Evolutionary conservation across 2,888 invertebrate species (phyloP).

Genomic region (Andrena flavipes): DNA sequence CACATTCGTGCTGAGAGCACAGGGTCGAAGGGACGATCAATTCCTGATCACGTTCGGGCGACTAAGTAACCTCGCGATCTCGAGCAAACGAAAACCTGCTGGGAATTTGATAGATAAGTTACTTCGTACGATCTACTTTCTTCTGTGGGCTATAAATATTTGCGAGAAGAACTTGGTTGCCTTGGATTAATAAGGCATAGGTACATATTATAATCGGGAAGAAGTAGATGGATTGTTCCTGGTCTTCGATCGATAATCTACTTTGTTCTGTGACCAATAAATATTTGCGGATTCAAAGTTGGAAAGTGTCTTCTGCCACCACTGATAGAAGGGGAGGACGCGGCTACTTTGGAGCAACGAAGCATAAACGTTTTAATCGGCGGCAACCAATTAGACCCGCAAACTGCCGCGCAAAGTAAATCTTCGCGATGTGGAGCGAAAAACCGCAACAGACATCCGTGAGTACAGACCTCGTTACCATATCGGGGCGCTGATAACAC

Average conservation of each 20-base stretch:
- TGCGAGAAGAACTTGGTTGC: background rate
- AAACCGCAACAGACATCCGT: conserved; percentile 64
- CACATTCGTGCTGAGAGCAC: conserved; percentile 13
- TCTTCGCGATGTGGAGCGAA: conserved; percentile 48
- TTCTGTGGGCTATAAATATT: background rate
- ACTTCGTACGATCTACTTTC: background rate
- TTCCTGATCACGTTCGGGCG: background rate
- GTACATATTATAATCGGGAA: too few species aligned
- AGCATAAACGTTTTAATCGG: conserved; percentile 60
- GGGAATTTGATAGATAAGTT: background rate
- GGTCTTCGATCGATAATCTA: background rate
- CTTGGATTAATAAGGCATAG: too few species aligned
- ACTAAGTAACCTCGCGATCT: background rate
- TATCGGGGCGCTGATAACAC: conserved; percentile 68
- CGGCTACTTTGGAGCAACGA: conserved; percentile 43
- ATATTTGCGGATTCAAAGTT: background rate
- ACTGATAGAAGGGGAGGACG: conserved; percentile 23
- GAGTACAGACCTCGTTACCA: conserved; percentile 66
- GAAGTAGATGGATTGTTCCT: conserved; percentile 7
- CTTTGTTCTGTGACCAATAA: background rate
- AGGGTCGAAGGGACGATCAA: conserved; percentile 3
- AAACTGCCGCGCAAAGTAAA: conserved; percentile 44
- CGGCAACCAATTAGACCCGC: conserved; percentile 50
- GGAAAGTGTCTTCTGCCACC: background rate
- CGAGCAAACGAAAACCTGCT: background rate